Base-by-base conservation (phyloP, 2,888 invertebrate genomes). In the Campaea margaritaria region DNA sequence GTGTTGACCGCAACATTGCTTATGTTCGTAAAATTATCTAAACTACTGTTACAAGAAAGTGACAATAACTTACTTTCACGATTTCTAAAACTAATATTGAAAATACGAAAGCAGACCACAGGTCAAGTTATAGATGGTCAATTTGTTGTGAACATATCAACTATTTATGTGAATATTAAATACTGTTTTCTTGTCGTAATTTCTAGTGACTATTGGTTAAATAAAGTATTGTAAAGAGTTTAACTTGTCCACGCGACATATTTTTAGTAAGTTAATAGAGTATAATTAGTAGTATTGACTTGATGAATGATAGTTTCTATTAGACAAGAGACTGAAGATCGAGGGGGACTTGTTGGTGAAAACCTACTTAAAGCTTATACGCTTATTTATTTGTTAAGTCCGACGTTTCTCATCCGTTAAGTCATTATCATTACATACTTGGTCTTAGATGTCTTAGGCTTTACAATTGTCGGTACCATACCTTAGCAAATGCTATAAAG, bases 61-160 rank as follows among this genome's bases (percentile, higher is more conserved):
- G 62, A 62, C 58, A 67, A 62, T 67, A 64, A 65, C 66, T 69
- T 69, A 65, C 66, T 69, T 69, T 69, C 69, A 55, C 64, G 51
- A 57, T 67, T 67, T 67, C 62, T 64, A 62, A 61, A 67, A 55
- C 64, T 60, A 62, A 65, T 61, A 62, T 69, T 64, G 62, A 53
- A 50, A 56, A 66, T 59, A 34, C 61, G 55, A 64, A 69, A 57
- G 43, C 62, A 65, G 64, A 67, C 67, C 67, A 65, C 67, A 67
- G 60, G 31, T 41, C 28, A 44, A 48, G 16, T 55, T 44, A 51
- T 52, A 55, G n/a, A 51, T 48, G 28, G 49, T 45, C 53, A 45
- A 48, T 48, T 48, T 43, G 46, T 16, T 42, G 52, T 36, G 43
- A 15, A 47, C 48, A 53, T 52, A 51, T 58, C 58, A 21, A 2